phyloP scores from a whole-genome alignment of 2,113 vertebrate species.

The Heterochromis multidens region DNA sequence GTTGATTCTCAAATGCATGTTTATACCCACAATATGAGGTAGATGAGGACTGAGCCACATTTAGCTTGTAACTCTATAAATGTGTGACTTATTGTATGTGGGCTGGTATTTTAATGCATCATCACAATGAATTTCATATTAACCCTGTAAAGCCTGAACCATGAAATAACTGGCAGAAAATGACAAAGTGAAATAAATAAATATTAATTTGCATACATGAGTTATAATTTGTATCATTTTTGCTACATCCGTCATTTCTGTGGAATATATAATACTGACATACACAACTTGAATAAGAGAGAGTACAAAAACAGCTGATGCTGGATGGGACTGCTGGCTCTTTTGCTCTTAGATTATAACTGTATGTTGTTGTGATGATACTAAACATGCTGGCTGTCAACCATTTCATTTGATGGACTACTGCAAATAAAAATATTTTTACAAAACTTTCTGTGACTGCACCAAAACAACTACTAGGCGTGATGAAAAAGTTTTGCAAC shows the following conservation, averaged over 20 bases:
- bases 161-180: too few species aligned
- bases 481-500: background rate
- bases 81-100: background rate
- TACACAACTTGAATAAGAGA: background rate
- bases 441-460: background rate
- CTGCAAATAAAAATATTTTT: background rate
- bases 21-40: background rate
- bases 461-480: background rate
- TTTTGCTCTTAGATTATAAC: background rate
- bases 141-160: too few species aligned
- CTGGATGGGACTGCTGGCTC: background rate
- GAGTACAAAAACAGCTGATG: background rate
- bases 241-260: background rate
- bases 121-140: background rate
- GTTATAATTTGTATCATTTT: background rate
- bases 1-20: background rate
- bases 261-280: too few species aligned
- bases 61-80: background rate
- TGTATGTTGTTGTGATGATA: background rate
- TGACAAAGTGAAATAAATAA: too few species aligned
- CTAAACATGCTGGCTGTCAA: rapidly evolving
- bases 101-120: slow-evolving; percentile 4
- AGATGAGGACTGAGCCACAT: background rate
- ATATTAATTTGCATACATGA: too few species aligned
- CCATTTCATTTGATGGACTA: background rate